These are phyloP conservation scores for Ellobium chinense DNA, from an alignment of 2,888 invertebrate genomes.

Conservation along the genomic window DNA sequence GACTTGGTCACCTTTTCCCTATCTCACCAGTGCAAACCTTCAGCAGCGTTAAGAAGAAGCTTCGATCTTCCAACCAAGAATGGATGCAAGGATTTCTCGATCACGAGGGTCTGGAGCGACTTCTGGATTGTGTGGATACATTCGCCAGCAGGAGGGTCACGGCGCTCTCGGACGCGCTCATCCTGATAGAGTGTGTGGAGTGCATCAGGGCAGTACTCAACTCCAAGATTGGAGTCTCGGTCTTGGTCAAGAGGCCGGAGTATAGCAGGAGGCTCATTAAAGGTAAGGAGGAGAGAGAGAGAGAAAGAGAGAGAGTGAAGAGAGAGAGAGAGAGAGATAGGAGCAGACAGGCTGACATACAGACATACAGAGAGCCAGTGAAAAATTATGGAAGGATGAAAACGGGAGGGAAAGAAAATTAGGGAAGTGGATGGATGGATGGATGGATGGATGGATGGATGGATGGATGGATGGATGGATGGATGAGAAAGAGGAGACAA, in stretches of 20 bases:
- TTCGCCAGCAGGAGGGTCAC: slow-evolving; percentile 70
- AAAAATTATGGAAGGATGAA: background rate
- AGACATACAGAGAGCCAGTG: slow-evolving; percentile 2
- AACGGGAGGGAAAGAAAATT: too few species aligned
- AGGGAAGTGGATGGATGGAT: too few species aligned
- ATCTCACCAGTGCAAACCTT: slow-evolving; percentile 61
- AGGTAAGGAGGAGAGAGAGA: slow-evolving; percentile 79
- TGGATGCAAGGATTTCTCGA: slow-evolving; percentile 77
- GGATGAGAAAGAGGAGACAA: too few species aligned
- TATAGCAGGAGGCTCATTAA: slow-evolving; percentile 94
- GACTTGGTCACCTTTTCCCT: too few species aligned
- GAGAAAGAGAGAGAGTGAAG: slow-evolving; percentile 2
- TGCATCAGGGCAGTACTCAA: slow-evolving; percentile 84
- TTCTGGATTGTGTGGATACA: slow-evolving; percentile 71
- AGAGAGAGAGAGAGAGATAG: background rate
- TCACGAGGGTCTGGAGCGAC: slow-evolving; percentile 64
- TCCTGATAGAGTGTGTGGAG: slow-evolving; percentile 75
- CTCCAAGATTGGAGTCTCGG: slow-evolving; percentile 94
- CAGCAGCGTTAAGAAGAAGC: slow-evolving; percentile 69
- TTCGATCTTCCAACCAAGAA: slow-evolving; percentile 62
- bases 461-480: background rate
- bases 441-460: slow-evolving; percentile 5
- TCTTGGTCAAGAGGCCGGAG: slow-evolving; percentile 95
- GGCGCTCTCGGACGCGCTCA: slow-evolving; percentile 73
- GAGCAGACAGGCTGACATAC: background rate